Percentiles rank a stretch among this genome's conserved stretches.
Evolutionary conservation across 2,888 invertebrate genomes (phyloP).

Genomic region (Cecidostiba fungosa): DNA sequence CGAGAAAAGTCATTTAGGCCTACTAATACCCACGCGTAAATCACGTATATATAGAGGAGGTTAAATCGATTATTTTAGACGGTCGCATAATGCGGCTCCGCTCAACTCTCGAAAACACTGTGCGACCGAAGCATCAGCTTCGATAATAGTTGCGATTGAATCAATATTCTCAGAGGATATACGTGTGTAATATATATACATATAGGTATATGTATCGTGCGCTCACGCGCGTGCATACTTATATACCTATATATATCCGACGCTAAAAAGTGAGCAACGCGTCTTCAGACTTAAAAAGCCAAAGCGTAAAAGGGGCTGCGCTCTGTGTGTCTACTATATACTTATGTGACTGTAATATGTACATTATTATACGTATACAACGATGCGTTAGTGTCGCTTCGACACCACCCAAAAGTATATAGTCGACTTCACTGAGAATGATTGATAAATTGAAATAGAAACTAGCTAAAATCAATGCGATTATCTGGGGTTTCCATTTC

Average conservation of each 20-base stretch:
- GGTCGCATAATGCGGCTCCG: background rate
- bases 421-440: background rate
- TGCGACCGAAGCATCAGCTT: background rate
- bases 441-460: constrained; percentile 13
- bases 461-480: background rate
- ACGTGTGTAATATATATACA: background rate
- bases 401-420: background rate
- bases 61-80: background rate
- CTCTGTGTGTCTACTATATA: too few relatives aligned
- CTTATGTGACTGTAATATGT: background rate
- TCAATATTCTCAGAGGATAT: background rate
- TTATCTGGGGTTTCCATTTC: background rate
- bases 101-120: background rate
- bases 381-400: background rate
- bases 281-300: background rate
- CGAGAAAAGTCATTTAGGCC: too few relatives aligned
- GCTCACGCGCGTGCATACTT: background rate
- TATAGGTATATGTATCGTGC: background rate
- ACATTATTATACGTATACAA: background rate
- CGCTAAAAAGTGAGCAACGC: background rate
- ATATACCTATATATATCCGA: background rate
- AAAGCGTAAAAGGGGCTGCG: constrained; percentile 27
- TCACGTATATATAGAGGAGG: background rate
- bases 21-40: background rate
- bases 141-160: constrained; percentile 6